Evolutionary conservation across 2,113 vertebrate species (phyloP), one percentile per base, ranked within the genome.

Genomic region (Periophthalmus modestus): DNA sequence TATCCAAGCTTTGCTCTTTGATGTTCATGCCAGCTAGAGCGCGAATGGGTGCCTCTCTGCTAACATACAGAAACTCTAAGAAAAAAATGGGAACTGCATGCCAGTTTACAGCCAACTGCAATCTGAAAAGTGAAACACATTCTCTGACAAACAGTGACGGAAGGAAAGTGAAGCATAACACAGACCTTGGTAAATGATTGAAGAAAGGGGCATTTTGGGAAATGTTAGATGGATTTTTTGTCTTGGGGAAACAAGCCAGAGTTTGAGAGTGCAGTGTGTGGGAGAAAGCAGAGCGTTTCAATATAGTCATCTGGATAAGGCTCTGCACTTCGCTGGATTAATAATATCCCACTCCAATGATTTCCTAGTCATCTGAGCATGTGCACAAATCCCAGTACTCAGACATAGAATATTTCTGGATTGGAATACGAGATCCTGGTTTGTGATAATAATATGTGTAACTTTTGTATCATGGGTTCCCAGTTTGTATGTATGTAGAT

Each of bases 311-410:
- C 75, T 48, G 73, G 84, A 89, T 88, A 80, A 81, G 36, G 16
- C 75, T 86, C 81, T 87, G 78, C 82, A 85, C 84, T 90, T 85
- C 85, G 78, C 85, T 86, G 85, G 80, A 85, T 85, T 90, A 89
- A 93, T 89, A 89, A 90, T 83, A 87, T 88, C 88, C 74, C 66
- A 79, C 78, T 80, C 81, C 78, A 79, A 85, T 73, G 68, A 84
- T 71, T 73, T 70, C 76, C 86, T 83, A 90, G 87, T 90, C 89
- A 87, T 87, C 63, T 58, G 46, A 72, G 74, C 70, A 71, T 5
- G 3, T n/a, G n/a, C 54, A 43, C 39, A 43, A 43, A 43, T 9
- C 9, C 39, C 39, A 43, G 7, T 43, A 10, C 39, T 9, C 7
- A 43, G 39, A 10, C 39, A 39, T 39, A 43, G 7, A 43, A 43